Base-by-base conservation (phyloP, 2,113 vertebrate species). In the Platysternon megacephalum region DNA sequence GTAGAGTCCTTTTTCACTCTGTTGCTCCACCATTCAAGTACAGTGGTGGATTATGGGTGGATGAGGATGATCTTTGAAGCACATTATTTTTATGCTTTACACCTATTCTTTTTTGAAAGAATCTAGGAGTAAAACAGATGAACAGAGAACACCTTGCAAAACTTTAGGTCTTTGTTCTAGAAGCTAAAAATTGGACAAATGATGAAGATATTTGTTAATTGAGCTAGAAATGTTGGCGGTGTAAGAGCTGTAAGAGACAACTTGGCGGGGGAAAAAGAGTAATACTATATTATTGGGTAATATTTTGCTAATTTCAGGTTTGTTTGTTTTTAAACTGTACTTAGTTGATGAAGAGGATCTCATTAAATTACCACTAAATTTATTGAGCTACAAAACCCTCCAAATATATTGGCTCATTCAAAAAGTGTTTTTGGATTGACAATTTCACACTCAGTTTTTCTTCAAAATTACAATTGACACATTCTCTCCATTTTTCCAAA, bases 301-400 rank as follows among this genome's bases (percentile, higher is more conserved):
- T 44, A 51, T 84, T 97, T 87, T 53, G 52, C 11, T 51, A 48
- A 53, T 5, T 84, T 4, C 6, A 3, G 5, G 93, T 79, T 94
- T 42, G 93, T 93, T 90, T 51, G 88, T 94, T 42, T 94, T 93
- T 89, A 17, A 68, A 29, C 85, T 92, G 88, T 88, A 94, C 44
- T 74, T 49, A 89, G 17, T 49, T 86, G 79, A 80, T 78, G 35
- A 88, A 91, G 44, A 90, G 72, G 21, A 3, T 13, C 32, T 89
- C 86, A 42, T 93, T 94, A 80, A 61, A 5, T 17, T 85, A n/a
- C 46, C 90, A 93, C 48, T 91, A 2, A 65, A 32, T 84, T 74
- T 93, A 74, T 91, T 42, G 53, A 88, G 68, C 56, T 87, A 22
- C 74, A 56, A 14, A 93, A 93, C 58, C 58, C 46, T 56, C 35